Conservation (phyloP, 2,797 vertebrate species). For the Notoglanidium macrostoma region DNA sequence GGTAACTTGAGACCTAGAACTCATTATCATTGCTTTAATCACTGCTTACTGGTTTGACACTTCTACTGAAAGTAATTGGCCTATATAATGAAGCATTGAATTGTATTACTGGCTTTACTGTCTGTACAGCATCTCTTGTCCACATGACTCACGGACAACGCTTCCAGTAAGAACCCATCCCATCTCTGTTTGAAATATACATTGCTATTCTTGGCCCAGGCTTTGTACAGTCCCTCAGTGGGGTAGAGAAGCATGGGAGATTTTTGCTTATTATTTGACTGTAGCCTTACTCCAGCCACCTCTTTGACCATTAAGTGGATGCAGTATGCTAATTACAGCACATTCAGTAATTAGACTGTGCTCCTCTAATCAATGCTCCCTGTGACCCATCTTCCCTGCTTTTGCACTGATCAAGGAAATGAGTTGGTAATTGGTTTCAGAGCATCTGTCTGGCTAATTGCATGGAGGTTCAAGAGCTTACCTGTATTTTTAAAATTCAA, state of each 20-base stretch:
- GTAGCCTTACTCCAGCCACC: constrained; percentile 5
- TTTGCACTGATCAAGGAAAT: constrained; percentile 49
- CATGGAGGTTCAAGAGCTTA: constrained; percentile 36
- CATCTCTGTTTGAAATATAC: constrained; percentile 1
- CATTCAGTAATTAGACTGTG: constrained; percentile 65
- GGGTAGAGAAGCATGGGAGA: not conserved
- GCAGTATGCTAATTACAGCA: constrained; percentile 44
- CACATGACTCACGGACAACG: constrained; percentile 35
- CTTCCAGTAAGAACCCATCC: constrained; percentile 3
- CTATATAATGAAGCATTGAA: constrained; percentile 18
- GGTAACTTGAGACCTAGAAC: constrained; percentile 7
- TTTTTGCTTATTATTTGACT: constrained; percentile 30
- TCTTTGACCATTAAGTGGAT: not conserved
- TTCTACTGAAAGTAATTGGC: constrained; percentile 14
- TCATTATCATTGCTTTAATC: constrained; percentile 39
- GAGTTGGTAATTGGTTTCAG: constrained; percentile 57
- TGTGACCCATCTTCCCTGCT: constrained; percentile 38
- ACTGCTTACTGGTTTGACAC: constrained; percentile 22
- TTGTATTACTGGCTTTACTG: constrained; percentile 20
- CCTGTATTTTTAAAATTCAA: constrained; percentile 44
- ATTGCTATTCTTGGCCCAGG: constrained; percentile 7
- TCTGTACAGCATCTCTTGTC: constrained; percentile 18
- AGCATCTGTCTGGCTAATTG: constrained; percentile 53
- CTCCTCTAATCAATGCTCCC: constrained; percentile 59
- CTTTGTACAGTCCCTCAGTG: constrained; percentile 15